Percentiles rank a stretch among this genome's conserved stretches.
Conservation (phyloP, 1,140 invertebrate species). For the Meloidogyne hapla region DNA sequence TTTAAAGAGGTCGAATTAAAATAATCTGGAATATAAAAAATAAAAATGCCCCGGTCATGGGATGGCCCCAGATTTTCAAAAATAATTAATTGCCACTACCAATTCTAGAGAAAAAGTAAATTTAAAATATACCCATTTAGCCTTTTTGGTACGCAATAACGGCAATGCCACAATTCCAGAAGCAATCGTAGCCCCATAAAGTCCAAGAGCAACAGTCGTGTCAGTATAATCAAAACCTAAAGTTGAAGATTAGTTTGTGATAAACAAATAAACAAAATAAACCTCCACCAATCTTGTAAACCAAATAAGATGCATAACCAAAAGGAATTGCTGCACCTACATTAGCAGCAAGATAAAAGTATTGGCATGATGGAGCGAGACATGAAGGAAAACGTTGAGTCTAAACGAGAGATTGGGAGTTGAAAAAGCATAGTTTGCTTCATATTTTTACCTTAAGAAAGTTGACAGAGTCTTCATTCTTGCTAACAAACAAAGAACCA, state of each 20-base stretch:
- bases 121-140: constrained; percentile 45
- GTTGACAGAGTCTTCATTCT: constrained; percentile 40
- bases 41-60: too few relatives aligned
- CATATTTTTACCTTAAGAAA: constrained; percentile 44
- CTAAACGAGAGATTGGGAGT: constrained; percentile 9
- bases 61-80: too few relatives aligned
- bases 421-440: too few relatives aligned
- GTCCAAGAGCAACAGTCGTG: constrained; percentile 54
- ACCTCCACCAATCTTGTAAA: constrained; percentile 63
- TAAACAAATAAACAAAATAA: constrained; percentile 9
- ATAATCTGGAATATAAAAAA: too few relatives aligned
- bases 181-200: constrained; percentile 56
- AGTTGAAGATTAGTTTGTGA: not conserved
- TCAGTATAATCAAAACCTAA: constrained; percentile 62
- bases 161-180: constrained; percentile 44
- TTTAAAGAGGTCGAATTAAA: too few relatives aligned
- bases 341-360: constrained; percentile 48
- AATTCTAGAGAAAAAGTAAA: too few relatives aligned
- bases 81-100: not conserved
- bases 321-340: constrained; percentile 47
- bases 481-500: constrained; percentile 39
- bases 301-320: constrained; percentile 61
- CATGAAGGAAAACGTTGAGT: constrained; percentile 45
- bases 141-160: constrained; percentile 51
- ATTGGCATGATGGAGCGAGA: constrained; percentile 32